Percentiles rank a stretch among this genome's conserved stretches.
phyloP scores from a whole-genome alignment of 2,797 vertebrate genomes.

The Alosa sapidissima region DNA sequence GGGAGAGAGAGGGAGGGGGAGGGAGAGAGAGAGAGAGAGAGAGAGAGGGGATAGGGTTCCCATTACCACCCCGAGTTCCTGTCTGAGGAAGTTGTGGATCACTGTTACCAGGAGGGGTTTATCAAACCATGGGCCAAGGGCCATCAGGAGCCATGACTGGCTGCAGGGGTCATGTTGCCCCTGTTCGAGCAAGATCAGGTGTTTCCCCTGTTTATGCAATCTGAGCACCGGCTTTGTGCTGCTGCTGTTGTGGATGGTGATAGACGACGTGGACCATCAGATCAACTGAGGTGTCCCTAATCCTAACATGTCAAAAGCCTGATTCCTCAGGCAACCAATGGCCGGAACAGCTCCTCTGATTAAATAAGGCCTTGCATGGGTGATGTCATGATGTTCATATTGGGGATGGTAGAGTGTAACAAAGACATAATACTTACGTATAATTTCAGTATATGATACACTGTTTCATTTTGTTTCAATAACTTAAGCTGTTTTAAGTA shows the following conservation, averaged over 20 bases:
- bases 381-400: neutral
- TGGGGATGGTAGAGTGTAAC: neutral
- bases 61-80: constrained; percentile 59
- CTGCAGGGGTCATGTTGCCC: constrained; percentile 68
- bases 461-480: too few relatives aligned
- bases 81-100: constrained; percentile 53
- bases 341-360: neutral
- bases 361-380: constrained; percentile 8
- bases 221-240: constrained; percentile 58
- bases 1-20: neutral
- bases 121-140: neutral
- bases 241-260: constrained; percentile 43
- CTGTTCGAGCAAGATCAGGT: constrained; percentile 68
- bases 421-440: neutral
- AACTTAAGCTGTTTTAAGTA: too few relatives aligned
- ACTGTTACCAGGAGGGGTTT: constrained; percentile 49
- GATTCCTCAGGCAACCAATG: neutral
- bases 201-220: constrained; percentile 60
- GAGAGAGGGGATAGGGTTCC: constrained; percentile 54
- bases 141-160: neutral
- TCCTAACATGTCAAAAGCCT: neutral
- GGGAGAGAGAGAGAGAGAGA: constrained; percentile 50
- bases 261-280: constrained; percentile 54
- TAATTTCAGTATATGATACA: neutral
- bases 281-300: constrained; percentile 36